Conservation (phyloP, 2,888 invertebrate species). For the Idaea straminata region DNA sequence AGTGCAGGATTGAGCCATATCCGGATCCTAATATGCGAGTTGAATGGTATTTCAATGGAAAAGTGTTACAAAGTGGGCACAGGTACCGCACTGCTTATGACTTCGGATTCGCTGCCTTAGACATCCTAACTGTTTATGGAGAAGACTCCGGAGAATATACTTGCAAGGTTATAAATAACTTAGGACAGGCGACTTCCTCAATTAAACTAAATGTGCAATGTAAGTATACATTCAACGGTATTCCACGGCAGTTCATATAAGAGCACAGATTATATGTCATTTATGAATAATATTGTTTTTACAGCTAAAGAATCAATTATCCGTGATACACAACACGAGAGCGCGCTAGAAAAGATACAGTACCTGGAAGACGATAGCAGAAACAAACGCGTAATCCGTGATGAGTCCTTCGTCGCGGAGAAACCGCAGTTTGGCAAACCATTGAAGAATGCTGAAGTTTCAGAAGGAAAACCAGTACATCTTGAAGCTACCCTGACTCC, state of each 20-base stretch:
- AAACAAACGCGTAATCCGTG: conserved; percentile 85
- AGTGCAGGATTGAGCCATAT: conserved; percentile 95
- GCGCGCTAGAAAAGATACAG: conserved; percentile 94
- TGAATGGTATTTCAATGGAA: conserved; percentile 96
- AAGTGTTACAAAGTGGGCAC: conserved; percentile 92
- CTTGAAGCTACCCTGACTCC: conserved; percentile 97
- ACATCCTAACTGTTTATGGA: conserved; percentile 94
- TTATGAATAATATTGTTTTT: conserved; percentile 35
- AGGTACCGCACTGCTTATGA: conserved; percentile 96
- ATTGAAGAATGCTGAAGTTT: conserved; percentile 90
- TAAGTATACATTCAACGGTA: conserved; percentile 64
- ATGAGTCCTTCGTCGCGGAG: conserved; percentile 88
- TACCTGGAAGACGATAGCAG: conserved; percentile 93
- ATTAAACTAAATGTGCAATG: conserved; percentile 90
- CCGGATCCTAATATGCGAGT: conserved; percentile 93
- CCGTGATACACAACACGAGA: conserved; percentile 95
- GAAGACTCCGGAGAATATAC: conserved; percentile 97
- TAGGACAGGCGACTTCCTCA: conserved; percentile 91
- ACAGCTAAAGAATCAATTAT: conserved; percentile 90
- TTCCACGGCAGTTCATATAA: neutral
- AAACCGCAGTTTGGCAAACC: conserved; percentile 95
- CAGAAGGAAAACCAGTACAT: conserved; percentile 94
- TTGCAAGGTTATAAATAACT: conserved; percentile 91
- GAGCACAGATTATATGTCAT: neutral
- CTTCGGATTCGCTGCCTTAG: conserved; percentile 98